Base-by-base conservation (phyloP, 2,797 vertebrate species). In the Acridotheres tristis region DNA sequence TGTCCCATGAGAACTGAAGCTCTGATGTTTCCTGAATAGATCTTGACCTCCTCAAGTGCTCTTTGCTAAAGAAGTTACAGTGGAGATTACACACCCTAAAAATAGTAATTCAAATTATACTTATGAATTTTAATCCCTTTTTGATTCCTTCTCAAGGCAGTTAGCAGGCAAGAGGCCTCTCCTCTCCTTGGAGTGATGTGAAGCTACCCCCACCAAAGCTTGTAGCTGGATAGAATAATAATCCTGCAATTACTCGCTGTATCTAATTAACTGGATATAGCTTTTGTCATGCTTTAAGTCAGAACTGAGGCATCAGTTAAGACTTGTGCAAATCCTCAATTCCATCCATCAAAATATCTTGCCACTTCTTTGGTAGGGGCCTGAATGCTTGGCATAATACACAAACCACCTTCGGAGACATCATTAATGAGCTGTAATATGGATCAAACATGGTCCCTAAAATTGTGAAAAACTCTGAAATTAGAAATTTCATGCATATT, bases 71-170 rank as follows among this genome's bases (percentile, higher is more conserved):
- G 32, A 53, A 92, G 75, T 85, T 89, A 83, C 47, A 93, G 78
- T 58, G 75, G 54, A 90, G 51, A 89, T 73, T 89, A 82, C 13
- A 42, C 9, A 79, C 6, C 12, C 78, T 92, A 89, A 93, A 93
- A 95, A 93, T 74, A 96, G 90, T 34, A 73, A 67, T 59, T 85
- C 81, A 88, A 80, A 74, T 21, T 30, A 83, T 74, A 74, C 25
- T 87, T 85, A 42, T 50, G 78, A 77, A 92, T 94, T 91, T 92
- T 83, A 77, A 89, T 80, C 19, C n/a, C 34, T 82, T 85, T 92
- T 66, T 85, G 9, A 45, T 76, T 76, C 38, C 20, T 78, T 89
- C 61, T 87, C 10, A 57, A 74, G 26, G 13, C 32, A 57, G 63
- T 74, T 74, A 71, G 32, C 29, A 85, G 75, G 69, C 36, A 93